Percentiles rank a stretch among this genome's conserved stretches.
Conservation (phyloP, 2,797 vertebrate species). For the Protonibea diacanthus region DNA sequence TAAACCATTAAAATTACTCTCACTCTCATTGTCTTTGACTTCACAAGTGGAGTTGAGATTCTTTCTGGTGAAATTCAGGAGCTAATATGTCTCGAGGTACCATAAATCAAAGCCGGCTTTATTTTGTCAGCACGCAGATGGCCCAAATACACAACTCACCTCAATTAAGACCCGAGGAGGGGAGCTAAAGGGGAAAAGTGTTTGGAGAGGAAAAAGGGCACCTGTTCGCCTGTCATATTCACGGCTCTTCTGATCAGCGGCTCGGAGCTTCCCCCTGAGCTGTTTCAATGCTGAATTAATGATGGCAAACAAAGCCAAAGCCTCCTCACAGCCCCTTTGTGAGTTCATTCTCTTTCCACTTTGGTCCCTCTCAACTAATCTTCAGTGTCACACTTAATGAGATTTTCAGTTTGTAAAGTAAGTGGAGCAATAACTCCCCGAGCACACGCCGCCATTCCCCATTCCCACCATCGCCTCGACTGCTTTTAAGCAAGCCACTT, state of each 20-base stretch:
- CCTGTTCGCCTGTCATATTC: conserved; percentile 82
- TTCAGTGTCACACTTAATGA: conserved; percentile 88
- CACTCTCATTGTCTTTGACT: conserved; percentile 29
- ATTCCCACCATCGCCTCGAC: conserved; percentile 40
- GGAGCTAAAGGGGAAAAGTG: conserved; percentile 62
- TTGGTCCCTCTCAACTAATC: conserved; percentile 85
- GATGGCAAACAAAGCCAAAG: conserved; percentile 84
- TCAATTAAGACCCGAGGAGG: conserved; percentile 80
- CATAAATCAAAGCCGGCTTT: conserved; percentile 86
- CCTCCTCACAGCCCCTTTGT: conserved; percentile 78
- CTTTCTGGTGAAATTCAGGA: conserved; percentile 65
- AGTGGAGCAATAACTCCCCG: conserved; percentile 80
- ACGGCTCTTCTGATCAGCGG: conserved; percentile 77
- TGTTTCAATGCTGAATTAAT: conserved; percentile 82
- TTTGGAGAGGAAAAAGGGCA: conserved; percentile 73
- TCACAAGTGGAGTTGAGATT: conserved; percentile 38
- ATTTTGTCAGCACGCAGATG: conserved; percentile 85
- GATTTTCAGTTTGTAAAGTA: conserved; percentile 86
- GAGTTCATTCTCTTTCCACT: conserved; percentile 80
- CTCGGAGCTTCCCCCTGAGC: conserved; percentile 74
- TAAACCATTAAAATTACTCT: neutral
- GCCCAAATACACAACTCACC: conserved; percentile 80
- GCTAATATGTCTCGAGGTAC: conserved; percentile 78
- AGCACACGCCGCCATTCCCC: conserved; percentile 56
- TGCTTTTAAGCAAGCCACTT: conserved; percentile 67